Conservation (phyloP, 2,888 invertebrate genomes). For the Trachelus tabidus region DNA sequence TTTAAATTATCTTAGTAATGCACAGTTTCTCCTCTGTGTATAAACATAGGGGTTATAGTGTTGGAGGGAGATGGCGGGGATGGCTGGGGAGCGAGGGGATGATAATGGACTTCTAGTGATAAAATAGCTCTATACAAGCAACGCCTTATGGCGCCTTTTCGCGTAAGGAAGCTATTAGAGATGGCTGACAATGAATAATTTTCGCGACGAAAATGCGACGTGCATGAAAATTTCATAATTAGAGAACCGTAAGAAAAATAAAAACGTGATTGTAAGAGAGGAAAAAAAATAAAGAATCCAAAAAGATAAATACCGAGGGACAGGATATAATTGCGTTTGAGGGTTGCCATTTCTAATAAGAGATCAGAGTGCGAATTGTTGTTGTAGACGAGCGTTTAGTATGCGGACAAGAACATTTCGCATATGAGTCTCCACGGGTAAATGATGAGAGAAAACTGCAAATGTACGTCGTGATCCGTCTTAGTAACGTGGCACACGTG, state of each 20-base stretch:
- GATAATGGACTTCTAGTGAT: conserved; percentile 62
- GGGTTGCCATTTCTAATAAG: not conserved
- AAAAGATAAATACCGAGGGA: not conserved
- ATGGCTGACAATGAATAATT: conserved; percentile 34
- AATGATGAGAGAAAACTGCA: conserved; percentile 5
- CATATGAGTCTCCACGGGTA: not conserved
- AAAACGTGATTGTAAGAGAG: not conserved
- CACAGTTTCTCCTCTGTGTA: conserved; percentile 44
- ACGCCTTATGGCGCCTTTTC: conserved; percentile 35
- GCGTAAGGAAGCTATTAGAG: conserved; percentile 35
- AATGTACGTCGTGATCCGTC: conserved; percentile 3
- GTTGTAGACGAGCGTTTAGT: not conserved
- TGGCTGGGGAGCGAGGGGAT: conserved; percentile 17
- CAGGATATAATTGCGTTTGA: no score
- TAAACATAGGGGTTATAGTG: conserved; percentile 16
- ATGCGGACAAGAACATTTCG: conserved; percentile 1
- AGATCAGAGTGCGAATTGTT: not conserved
- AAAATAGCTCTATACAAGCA: conserved; percentile 54
- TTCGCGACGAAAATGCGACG: conserved; percentile 13
- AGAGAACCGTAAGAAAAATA: not conserved
- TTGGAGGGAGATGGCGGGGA: conserved; percentile 13
- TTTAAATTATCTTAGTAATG: conserved; percentile 56
- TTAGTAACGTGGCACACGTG: conserved; percentile 2
- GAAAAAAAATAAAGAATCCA: not conserved
- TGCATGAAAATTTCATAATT: conserved; percentile 3